phyloP scores from a whole-genome alignment of 2,113 vertebrate species.

The Malurus alboscapulatus region DNA sequence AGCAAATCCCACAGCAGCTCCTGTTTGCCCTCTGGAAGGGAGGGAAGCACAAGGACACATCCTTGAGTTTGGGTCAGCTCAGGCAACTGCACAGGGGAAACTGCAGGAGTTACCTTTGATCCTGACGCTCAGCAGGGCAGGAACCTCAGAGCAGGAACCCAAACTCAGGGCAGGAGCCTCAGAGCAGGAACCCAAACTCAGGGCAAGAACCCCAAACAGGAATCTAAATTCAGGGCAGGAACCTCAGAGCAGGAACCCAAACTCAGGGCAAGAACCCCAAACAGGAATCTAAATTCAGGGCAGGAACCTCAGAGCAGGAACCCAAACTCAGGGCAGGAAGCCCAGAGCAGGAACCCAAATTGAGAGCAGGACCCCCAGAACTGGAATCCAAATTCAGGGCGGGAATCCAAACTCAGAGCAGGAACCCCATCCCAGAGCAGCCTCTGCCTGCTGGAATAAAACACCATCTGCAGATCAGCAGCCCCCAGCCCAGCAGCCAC shows the following conservation, averaged over 20 bases:
- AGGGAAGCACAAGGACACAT: fast-evolving
- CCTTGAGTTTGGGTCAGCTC: background rate
- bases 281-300: too few relatives aligned
- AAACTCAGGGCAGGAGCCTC: too few relatives aligned
- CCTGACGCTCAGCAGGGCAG: fast-evolving
- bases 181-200: too few relatives aligned
- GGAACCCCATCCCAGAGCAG: background rate
- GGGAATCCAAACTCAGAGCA: background rate
- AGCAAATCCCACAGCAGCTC: background rate
- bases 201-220: too few relatives aligned
- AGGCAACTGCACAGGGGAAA: background rate
- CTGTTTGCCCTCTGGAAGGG: background rate
- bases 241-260: background rate
- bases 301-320: background rate
- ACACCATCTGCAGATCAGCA: fast-evolving
- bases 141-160: background rate
- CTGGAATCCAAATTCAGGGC: background rate
- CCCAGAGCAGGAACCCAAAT: too few relatives aligned
- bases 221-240: background rate
- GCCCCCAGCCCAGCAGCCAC: background rate
- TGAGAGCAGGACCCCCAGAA: too few relatives aligned
- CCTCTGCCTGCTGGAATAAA: too few relatives aligned
- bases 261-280: too few relatives aligned
- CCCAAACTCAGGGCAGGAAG: background rate
- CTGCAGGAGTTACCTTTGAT: too few relatives aligned